Conservation (phyloP, 1,140 invertebrate genomes). For the Drosophila truncata region DNA sequence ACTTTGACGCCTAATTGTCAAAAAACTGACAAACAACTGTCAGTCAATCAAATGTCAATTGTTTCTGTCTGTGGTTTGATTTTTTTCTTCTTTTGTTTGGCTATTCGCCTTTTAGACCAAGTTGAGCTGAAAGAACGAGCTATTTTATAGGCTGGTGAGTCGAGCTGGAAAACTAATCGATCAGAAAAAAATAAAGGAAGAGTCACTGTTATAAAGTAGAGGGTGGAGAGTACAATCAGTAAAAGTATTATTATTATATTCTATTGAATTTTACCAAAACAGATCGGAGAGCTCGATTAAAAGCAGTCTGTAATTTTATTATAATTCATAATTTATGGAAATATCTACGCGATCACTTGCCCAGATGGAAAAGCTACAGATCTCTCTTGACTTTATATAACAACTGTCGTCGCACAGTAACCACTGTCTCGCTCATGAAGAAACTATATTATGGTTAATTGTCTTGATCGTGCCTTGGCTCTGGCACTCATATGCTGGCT, state of each 20-base stretch:
- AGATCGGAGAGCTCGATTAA: neutral
- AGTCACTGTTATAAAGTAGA: neutral
- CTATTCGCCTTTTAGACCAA: slow-evolving; percentile 6
- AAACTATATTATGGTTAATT: slow-evolving; percentile 69
- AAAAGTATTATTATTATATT: neutral
- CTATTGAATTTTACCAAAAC: neutral
- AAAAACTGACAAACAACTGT: slow-evolving; percentile 77
- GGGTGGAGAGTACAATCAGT: neutral
- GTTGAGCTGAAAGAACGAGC: slow-evolving; percentile 10
- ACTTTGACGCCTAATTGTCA: slow-evolving; percentile 76
- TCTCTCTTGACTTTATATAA: slow-evolving; percentile 44
- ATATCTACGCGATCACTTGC: neutral
- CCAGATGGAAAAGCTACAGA: slow-evolving; percentile 1
- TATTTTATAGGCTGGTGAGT: slow-evolving; percentile 36
- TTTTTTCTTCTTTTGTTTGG: neutral
- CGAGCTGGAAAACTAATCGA: slow-evolving; percentile 64
- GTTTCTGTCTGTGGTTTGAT: slow-evolving; percentile 50
- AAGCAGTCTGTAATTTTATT: neutral
- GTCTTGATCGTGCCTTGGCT: slow-evolving; percentile 55
- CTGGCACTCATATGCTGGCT: slow-evolving; percentile 14
- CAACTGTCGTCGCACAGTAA: slow-evolving; percentile 50
- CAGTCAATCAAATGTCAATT: slow-evolving; percentile 77
- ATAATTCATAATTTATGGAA: too few species aligned
- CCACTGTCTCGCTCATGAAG: slow-evolving; percentile 36
- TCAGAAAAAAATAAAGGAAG: slow-evolving; percentile 40